Percentiles rank a stretch among this genome's conserved stretches.
Conservation (phyloP, 2,113 vertebrate genomes). For the Rattus rattus region DNA sequence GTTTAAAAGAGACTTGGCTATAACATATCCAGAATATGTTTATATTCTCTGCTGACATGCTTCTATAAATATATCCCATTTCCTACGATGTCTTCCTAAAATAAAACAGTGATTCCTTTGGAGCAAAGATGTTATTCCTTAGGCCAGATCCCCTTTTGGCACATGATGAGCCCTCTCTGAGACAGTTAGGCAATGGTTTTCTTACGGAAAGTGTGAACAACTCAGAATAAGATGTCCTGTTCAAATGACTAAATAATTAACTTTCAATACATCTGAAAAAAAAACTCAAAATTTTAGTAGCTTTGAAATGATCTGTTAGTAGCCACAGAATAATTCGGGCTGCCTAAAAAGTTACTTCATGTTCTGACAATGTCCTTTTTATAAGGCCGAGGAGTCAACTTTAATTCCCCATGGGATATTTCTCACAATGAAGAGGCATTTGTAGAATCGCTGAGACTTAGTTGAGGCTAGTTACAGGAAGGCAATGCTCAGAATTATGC, state of each 20-base stretch:
- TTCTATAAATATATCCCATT: background rate
- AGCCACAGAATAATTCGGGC: background rate
- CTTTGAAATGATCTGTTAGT: background rate
- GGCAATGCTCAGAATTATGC: background rate
- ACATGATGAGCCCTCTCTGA: background rate
- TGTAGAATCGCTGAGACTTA: slow-evolving; percentile 20
- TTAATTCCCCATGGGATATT: background rate
- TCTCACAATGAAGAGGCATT: background rate
- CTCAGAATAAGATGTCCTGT: background rate
- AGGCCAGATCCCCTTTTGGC: background rate
- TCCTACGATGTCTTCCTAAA: background rate
- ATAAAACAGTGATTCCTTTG: background rate
- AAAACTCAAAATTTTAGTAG: background rate
- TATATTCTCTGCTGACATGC: background rate
- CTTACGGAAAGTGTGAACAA: background rate
- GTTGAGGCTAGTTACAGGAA: background rate
- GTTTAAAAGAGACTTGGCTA: slow-evolving; percentile 29
- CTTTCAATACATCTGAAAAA: slow-evolving; percentile 15
- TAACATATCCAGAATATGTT: background rate
- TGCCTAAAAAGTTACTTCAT: background rate
- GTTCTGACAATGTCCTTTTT: background rate
- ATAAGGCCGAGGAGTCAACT: background rate
- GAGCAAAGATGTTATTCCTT: background rate
- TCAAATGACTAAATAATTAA: background rate
- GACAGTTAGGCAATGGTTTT: background rate